Conservation (phyloP, 2,113 vertebrate genomes). For the Coracopsis vasa region DNA sequence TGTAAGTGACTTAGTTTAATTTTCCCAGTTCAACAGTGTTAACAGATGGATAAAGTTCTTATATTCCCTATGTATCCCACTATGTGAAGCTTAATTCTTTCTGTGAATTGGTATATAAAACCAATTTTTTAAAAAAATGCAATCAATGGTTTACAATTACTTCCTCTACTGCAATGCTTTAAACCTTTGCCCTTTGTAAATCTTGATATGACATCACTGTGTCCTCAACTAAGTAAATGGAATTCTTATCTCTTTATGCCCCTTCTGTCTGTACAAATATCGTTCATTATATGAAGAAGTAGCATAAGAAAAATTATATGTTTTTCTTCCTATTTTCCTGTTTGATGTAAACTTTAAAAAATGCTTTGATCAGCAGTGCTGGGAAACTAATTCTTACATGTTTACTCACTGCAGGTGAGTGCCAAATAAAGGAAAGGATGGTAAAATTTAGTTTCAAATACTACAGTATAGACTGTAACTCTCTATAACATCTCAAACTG, state of each 20-base stretch:
- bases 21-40: not conserved
- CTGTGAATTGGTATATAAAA: not conserved
- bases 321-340: not conserved
- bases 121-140: not conserved
- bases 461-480: not conserved
- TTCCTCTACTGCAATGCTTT: not conserved
- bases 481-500: not conserved
- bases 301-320: not conserved
- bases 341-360: not conserved
- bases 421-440: not conserved
- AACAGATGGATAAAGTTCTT: not conserved
- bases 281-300: not conserved
- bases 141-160: not conserved
- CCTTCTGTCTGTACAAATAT: not conserved
- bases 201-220: not conserved
- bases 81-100: not conserved
- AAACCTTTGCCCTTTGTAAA: not conserved
- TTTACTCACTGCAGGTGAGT: not conserved
- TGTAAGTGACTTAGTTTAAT: constrained; percentile 35
- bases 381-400: not conserved
- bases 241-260: not conserved
- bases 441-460: not conserved
- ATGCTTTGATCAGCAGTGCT: not conserved
- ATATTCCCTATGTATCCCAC: not conserved
- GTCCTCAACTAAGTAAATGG: not conserved